Base-by-base conservation (phyloP, 1,140 invertebrate species). In the Eumaeus atala region DNA sequence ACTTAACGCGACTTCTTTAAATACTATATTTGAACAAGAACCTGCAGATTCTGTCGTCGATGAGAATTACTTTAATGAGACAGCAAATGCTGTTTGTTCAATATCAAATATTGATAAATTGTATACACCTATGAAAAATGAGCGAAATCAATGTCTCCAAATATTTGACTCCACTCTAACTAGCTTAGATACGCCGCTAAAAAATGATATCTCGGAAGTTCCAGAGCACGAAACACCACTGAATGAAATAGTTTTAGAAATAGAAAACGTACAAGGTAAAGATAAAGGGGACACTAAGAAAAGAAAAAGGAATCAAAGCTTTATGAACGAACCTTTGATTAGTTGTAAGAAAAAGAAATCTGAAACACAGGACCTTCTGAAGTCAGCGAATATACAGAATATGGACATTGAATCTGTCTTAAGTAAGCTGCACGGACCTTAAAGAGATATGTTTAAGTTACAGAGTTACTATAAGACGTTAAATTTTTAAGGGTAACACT, bases 361-460 rank as follows among this genome's bases (percentile, higher is more conserved):
- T 5, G 78, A 83, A 28, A 54, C 78, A 5, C 67, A 78, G 21
- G 78, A 77, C 54, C 53, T 84, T 37, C 58, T 85, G 10, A 72
- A 75, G 57, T 74, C 77, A n/a, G 66, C 77, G 2, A 81, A 72
- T 54, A 83, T 86, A 58, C 81, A 83, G 58, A 83, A 86, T 67
- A 77, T 86, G 35, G 83, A 86, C 66, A 86, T 86, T n/a, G 83
- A 86, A 61, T 73, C 81, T 11, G 81, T 86, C 12, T 58, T 86
- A 33, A 82, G 71, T 62, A 86, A 83, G 58, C 61, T 86, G 51
- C 83, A 86, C 59, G 83, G 83, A 28, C 79, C 78, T 40, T 81
- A 71, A 50, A 42, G n/a, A 53, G 59, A 8, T 37, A 47, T 44
- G n/a, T 37, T 36, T 48, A 52, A 40, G 35, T 47, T 40, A 42